Conservation (phyloP, 2,797 vertebrate species). For the Megalops cyprinoides region DNA sequence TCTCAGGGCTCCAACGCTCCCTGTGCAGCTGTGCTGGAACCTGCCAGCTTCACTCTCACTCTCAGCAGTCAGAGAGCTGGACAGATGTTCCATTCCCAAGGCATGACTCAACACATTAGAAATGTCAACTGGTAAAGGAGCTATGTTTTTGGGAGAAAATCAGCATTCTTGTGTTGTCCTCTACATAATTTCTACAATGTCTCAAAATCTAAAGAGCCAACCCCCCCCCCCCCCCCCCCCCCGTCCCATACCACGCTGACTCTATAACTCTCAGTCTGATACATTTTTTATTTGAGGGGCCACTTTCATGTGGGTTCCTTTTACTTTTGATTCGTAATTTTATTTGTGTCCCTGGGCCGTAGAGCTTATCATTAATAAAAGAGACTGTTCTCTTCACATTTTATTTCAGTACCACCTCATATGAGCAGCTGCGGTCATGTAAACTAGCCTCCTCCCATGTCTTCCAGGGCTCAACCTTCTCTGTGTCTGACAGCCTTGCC, state of each 20-base stretch:
- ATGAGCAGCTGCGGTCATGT: too few species aligned
- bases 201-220: background rate
- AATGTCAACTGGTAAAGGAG: background rate
- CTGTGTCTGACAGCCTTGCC: too few species aligned
- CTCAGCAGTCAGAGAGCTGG: too few species aligned
- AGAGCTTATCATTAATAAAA: background rate
- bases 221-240: background rate
- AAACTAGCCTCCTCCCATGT: too few species aligned
- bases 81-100: background rate
- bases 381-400: too few species aligned
- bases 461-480: background rate
- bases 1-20: background rate
- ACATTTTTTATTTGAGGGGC: background rate
- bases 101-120: background rate
- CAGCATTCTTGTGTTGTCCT: background rate
- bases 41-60: constrained; percentile 4
- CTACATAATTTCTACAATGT: background rate
- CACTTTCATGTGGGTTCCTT: background rate
- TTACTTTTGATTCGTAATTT: background rate
- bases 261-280: background rate
- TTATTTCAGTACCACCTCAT: too few species aligned
- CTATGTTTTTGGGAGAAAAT: background rate
- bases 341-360: background rate
- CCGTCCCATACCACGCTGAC: background rate
- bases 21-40: background rate